Evolutionary conservation across 2,888 invertebrate species (phyloP).

Genomic region (Magallana nippona): DNA sequence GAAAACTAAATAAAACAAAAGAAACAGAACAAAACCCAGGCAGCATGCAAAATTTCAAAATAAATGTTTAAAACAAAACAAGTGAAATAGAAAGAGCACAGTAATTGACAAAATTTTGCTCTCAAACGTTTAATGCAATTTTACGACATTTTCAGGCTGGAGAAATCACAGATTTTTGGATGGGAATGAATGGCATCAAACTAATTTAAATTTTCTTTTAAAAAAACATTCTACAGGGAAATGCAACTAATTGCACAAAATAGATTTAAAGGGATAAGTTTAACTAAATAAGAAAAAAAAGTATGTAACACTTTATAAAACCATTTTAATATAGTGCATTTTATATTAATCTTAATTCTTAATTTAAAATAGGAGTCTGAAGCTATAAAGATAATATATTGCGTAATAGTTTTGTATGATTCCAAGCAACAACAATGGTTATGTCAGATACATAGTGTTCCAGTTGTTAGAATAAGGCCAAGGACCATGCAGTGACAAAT

Average conservation of each 20-base stretch:
- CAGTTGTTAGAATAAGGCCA: conserved; percentile 3
- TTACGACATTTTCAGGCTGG: conserved; percentile 11
- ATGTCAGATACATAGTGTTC: background rate
- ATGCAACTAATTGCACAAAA: too few relatives aligned
- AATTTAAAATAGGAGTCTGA: too few relatives aligned
- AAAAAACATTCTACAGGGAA: background rate
- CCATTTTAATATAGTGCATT: too few relatives aligned
- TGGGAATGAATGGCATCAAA: background rate
- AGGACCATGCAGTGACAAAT: conserved; percentile 19
- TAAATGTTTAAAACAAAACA: background rate
- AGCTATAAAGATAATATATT: too few relatives aligned
- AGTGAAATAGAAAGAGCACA: conserved; percentile 10
- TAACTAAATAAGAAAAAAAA: too few relatives aligned
- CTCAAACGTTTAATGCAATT: background rate
- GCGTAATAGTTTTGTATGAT: background rate
- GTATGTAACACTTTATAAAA: too few relatives aligned
- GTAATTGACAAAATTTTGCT: conserved; percentile 28
- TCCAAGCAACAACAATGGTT: conserved; percentile 7
- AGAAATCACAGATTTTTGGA: conserved; percentile 22
- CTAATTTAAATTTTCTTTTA: background rate
- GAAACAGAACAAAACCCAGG: background rate
- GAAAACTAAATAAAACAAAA: background rate
- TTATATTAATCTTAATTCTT: too few relatives aligned
- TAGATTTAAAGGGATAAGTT: too few relatives aligned
- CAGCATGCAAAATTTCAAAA: background rate